These are phyloP conservation scores for Orchesellides sinensis DNA, from an alignment of 2,888 invertebrate genomes.

Conservation along the genomic window DNA sequence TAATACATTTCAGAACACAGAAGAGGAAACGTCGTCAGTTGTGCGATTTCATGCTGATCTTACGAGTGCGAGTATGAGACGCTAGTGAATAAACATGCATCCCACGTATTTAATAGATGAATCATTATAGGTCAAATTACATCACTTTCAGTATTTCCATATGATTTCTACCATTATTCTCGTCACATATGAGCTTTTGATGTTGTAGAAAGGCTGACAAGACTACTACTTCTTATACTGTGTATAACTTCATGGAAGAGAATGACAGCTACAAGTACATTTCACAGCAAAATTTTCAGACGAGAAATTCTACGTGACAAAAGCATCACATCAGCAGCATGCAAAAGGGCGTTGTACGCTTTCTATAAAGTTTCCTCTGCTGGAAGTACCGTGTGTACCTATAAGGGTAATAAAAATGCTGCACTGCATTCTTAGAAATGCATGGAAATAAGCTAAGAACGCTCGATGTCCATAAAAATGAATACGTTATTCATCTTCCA, in stretches of 20 bases:
- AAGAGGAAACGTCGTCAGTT: too few relatives aligned
- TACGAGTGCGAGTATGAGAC: too few relatives aligned
- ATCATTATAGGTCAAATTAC: constrained; percentile 46
- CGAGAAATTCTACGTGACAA: background rate
- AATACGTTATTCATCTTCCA: background rate
- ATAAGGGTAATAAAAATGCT: too few relatives aligned
- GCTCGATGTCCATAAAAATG: background rate
- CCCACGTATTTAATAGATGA: background rate
- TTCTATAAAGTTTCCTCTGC: too few relatives aligned
- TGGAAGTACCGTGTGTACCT: too few relatives aligned
- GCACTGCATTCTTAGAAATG: background rate
- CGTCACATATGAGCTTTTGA: background rate
- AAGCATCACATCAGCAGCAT: background rate
- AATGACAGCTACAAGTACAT: background rate
- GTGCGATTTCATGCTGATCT: too few relatives aligned
- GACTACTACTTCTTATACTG: too few relatives aligned
- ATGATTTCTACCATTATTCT: background rate
- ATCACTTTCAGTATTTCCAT: constrained; percentile 35
- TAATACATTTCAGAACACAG: too few relatives aligned
- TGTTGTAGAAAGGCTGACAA: background rate
- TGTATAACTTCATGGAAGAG: background rate
- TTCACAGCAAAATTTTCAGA: background rate
- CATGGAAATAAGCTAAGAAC: too few relatives aligned
- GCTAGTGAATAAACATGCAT: background rate
- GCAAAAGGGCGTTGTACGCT: background rate